phyloP scores from a whole-genome alignment of 2,888 invertebrate genomes.

The Sialis lutaria region DNA sequence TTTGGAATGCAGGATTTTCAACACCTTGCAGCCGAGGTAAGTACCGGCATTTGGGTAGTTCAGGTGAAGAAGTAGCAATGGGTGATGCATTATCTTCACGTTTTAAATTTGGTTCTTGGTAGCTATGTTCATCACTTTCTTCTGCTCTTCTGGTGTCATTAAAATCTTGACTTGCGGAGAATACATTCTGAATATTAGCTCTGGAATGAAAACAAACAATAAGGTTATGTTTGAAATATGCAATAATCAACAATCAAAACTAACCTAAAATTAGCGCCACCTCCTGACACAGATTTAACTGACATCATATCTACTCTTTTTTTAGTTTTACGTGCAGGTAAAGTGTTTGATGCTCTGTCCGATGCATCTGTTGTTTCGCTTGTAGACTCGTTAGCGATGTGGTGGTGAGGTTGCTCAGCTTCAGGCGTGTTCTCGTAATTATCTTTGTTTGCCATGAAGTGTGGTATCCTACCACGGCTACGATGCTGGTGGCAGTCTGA shows the following conservation, averaged over 20 bases:
- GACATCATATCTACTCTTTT: constrained; percentile 30
- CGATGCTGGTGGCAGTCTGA: constrained; percentile 16
- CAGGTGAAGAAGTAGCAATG: constrained; percentile 8
- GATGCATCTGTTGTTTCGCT: constrained; percentile 29
- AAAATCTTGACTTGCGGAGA: constrained; percentile 10
- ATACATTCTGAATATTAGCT: background rate
- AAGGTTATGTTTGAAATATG: background rate
- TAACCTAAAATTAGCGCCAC: too few species aligned
- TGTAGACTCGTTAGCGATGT: constrained; percentile 17
- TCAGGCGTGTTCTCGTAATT: constrained; percentile 36
- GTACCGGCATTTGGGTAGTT: constrained; percentile 19
- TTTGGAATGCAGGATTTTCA: constrained; percentile 61
- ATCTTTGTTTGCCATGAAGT: constrained; percentile 23
- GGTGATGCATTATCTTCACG: constrained; percentile 14
- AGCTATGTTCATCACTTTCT: constrained; percentile 23
- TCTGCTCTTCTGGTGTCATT: constrained; percentile 11
- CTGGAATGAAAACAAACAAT: background rate
- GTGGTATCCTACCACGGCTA: constrained; percentile 14
- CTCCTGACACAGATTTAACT: constrained; percentile 23
- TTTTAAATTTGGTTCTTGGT: constrained; percentile 19
- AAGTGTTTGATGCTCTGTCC: constrained; percentile 32
- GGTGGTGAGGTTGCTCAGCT: constrained; percentile 20
- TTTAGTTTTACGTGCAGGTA: constrained; percentile 36
- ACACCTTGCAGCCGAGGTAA: constrained; percentile 45
- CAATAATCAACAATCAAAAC: background rate